These are phyloP conservation scores for Semaprochilodus insignis DNA, from an alignment of 2,797 vertebrate species.

Conservation along the genomic window DNA sequence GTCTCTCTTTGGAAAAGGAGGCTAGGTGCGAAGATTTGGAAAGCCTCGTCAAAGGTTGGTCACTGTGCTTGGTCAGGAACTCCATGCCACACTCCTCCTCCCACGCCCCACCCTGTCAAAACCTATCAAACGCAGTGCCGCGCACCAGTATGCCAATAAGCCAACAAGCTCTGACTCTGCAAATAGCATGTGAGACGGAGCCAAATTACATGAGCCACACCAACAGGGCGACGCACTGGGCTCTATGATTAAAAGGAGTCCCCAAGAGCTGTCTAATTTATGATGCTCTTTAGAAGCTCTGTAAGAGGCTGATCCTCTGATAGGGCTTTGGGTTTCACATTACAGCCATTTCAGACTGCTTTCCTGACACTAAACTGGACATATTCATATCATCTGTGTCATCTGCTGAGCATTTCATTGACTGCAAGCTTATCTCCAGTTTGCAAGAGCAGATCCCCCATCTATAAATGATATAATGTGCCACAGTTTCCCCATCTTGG, in stretches of 20 bases:
- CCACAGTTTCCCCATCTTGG: no score
- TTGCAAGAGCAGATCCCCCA: not conserved
- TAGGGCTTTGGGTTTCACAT: constrained; percentile 54
- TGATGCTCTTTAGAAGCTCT: constrained; percentile 68
- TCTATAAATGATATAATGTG: no score
- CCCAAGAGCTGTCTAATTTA: constrained; percentile 76
- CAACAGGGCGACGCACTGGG: constrained; percentile 69
- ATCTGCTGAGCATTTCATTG: constrained; percentile 39
- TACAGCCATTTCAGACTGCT: constrained; percentile 39
- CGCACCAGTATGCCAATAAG: constrained; percentile 59
- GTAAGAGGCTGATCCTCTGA: constrained; percentile 62
- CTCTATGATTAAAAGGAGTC: constrained; percentile 82
- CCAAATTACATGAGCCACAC: constrained; percentile 79
- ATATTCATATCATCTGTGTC: constrained; percentile 38
- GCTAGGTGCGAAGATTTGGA: constrained; percentile 46
- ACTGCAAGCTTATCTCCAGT: constrained; percentile 2
- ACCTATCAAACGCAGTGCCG: constrained; percentile 58
- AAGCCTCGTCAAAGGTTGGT: constrained; percentile 59
- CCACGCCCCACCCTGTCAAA: constrained; percentile 64
- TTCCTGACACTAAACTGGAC: not conserved
- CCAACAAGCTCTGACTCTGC: constrained; percentile 67
- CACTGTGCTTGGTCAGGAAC: constrained; percentile 53
- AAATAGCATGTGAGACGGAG: constrained; percentile 76
- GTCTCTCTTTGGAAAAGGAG: constrained; percentile 19
- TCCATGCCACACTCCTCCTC: constrained; percentile 59